Conservation (phyloP, 92 coral and sea anemone genomes). For the Pocillopora meandrina region DNA sequence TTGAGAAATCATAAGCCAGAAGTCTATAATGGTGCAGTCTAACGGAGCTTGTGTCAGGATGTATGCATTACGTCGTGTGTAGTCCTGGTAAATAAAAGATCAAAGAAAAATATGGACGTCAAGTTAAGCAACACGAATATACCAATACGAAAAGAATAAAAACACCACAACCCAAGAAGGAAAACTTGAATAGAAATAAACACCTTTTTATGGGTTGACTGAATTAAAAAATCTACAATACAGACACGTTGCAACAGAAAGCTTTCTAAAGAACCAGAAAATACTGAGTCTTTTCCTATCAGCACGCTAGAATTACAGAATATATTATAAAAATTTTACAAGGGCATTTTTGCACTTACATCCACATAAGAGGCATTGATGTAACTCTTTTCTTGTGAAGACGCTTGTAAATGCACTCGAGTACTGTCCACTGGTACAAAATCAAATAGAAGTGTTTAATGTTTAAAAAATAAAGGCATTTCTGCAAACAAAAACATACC, state of each 20-base stretch:
- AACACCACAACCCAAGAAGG: too few species aligned
- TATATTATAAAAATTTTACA: too few species aligned
- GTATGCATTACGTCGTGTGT: slow-evolving; percentile 60
- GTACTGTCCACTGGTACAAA: slow-evolving; percentile 43
- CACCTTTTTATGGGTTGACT: too few species aligned
- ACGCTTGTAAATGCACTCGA: slow-evolving; percentile 40
- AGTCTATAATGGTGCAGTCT: slow-evolving; percentile 63
- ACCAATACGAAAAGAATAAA: neutral
- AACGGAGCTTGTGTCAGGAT: slow-evolving; percentile 81
- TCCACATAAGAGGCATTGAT: slow-evolving; percentile 67
- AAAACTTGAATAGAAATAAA: too few species aligned
- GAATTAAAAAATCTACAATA: too few species aligned
- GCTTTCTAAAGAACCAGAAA: neutral
- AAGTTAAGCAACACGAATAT: neutral
- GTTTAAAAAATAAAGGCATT: neutral
- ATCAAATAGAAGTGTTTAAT: neutral
- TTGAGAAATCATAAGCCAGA: slow-evolving; percentile 81
- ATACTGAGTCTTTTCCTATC: too few species aligned
- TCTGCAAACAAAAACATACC: too few species aligned
- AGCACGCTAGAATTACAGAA: too few species aligned
- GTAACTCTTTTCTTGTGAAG: slow-evolving; percentile 33
- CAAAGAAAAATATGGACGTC: neutral
- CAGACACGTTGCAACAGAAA: too few species aligned
- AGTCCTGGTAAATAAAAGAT: slow-evolving; percentile 31
- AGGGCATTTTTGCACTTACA: slow-evolving; percentile 29